Percentiles rank a stretch among this genome's conserved stretches.
Evolutionary conservation across 1,140 invertebrate species (phyloP).

Genomic region (Ceratina australensis): DNA sequence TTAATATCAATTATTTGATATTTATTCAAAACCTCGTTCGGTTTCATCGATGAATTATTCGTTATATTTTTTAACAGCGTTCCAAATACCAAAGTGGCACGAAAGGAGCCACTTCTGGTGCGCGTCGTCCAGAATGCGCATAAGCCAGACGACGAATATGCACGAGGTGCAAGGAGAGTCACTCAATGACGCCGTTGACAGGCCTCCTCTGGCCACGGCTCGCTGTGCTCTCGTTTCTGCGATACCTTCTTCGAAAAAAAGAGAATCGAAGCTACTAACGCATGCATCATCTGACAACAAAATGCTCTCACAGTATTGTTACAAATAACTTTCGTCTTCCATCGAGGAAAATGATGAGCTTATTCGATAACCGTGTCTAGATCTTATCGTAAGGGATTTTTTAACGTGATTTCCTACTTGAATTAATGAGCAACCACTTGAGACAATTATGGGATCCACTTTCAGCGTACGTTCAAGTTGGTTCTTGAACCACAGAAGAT

Average conservation of each 20-base stretch:
- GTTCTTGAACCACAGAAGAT: neutral
- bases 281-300: too few species aligned
- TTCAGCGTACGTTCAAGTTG: neutral
- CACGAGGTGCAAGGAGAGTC: slow-evolving; percentile 73
- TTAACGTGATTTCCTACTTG: neutral
- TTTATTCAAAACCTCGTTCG: neutral
- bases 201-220: slow-evolving; percentile 49
- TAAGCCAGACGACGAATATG: slow-evolving; percentile 58
- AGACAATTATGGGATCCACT: neutral
- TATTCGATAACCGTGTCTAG: neutral
- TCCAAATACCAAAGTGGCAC: slow-evolving; percentile 20
- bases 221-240: slow-evolving; percentile 29
- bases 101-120: slow-evolving; percentile 39
- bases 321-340: neutral
- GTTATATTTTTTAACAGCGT: neutral
- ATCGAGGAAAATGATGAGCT: neutral
- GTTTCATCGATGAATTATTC: neutral
- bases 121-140: slow-evolving; percentile 49
- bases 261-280: neutral
- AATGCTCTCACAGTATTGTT: too few species aligned
- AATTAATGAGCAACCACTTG: neutral
- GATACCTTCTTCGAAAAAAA: slow-evolving; percentile 29
- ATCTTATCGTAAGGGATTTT: neutral
- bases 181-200: slow-evolving; percentile 73
- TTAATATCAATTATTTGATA: too few species aligned